These are phyloP conservation scores for Nothura maculosa DNA, from an alignment of 2,797 vertebrate species.

Conservation along the genomic window DNA sequence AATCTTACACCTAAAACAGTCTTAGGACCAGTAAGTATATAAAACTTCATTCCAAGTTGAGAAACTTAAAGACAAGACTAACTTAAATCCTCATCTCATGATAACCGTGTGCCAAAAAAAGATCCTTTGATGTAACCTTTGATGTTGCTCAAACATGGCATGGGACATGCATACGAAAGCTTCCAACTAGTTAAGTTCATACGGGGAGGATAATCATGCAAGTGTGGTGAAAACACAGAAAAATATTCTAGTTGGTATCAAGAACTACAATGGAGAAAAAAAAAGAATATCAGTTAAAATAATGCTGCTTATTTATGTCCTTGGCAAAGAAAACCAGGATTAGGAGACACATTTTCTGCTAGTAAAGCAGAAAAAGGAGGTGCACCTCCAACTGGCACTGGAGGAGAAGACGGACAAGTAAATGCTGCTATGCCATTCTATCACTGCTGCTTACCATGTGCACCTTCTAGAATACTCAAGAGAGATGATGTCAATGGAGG, in stretches of 20 bases:
- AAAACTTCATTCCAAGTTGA: not conserved
- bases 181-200: not conserved
- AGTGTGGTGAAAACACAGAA: not conserved
- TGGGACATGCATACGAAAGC: not conserved
- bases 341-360: not conserved
- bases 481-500: not conserved
- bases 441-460: not conserved
- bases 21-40: accelerated
- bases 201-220: not conserved
- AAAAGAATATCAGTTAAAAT: not conserved
- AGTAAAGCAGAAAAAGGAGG: not conserved
- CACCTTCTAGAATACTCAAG: not conserved
- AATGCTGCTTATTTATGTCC: not conserved
- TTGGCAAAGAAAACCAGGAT: not conserved
- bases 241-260: not conserved
- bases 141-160: not conserved
- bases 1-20: not conserved
- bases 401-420: not conserved
- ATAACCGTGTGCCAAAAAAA: not conserved
- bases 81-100: not conserved
- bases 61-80: not conserved
- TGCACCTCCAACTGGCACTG: not conserved
- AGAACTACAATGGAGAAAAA: not conserved
- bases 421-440: not conserved
- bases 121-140: not conserved